Evolutionary conservation across 2,113 vertebrate species (phyloP).

Genomic region (Bombycilla garrulus): DNA sequence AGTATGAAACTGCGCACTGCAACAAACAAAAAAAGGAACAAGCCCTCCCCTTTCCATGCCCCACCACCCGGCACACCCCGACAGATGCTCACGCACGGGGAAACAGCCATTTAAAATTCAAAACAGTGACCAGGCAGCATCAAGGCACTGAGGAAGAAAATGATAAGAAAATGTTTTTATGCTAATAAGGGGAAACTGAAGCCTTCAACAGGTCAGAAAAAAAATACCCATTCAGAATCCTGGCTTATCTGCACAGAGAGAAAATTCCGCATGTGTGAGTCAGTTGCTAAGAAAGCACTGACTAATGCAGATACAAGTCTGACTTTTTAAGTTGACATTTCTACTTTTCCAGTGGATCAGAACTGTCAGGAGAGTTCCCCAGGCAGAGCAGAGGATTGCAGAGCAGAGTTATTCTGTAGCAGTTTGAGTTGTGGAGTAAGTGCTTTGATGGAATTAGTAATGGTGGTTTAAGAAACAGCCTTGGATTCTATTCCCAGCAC

Average conservation of each 20-base stretch:
- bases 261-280: not conserved
- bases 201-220: not conserved
- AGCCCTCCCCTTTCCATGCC: not conserved
- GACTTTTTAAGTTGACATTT: slow-evolving; percentile 55
- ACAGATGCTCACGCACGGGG: not conserved
- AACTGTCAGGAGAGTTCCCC: slow-evolving; percentile 37
- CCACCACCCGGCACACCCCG: fast-evolving
- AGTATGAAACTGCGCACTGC: not conserved
- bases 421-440: not conserved
- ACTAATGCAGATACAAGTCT: slow-evolving; percentile 38
- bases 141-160: not conserved
- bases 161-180: not conserved
- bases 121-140: not conserved
- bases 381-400: slow-evolving; percentile 14
- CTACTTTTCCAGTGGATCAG: slow-evolving; percentile 36
- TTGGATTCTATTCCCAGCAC: not conserved
- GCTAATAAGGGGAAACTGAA: slow-evolving; percentile 7
- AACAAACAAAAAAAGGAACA: not conserved
- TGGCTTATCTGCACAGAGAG: not conserved
- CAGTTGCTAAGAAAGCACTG: slow-evolving; percentile 42
- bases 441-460: slow-evolving; percentile 44
- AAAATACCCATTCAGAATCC: not conserved
- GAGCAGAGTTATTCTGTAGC: not conserved
- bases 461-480: slow-evolving; percentile 7
- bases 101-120: not conserved